These are phyloP conservation scores for Myripristis murdjan DNA, from an alignment of 2,797 vertebrate genomes.

Conservation along the genomic window DNA sequence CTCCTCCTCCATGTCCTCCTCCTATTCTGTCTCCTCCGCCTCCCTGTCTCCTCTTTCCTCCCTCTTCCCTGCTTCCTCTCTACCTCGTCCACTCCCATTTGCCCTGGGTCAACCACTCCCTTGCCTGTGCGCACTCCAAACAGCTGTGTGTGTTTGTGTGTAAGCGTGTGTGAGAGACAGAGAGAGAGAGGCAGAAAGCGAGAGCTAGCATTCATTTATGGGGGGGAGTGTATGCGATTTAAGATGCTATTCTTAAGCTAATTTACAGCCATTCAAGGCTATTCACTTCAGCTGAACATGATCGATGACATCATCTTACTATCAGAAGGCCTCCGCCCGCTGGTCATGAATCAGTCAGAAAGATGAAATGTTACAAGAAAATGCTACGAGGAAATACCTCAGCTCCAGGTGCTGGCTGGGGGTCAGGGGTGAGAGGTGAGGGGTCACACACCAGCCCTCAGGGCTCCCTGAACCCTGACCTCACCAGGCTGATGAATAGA, in stretches of 20 bases:
- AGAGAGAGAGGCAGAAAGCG: background rate
- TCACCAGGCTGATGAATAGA: slow-evolving; percentile 78
- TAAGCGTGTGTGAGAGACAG: background rate
- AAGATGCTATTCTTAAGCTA: slow-evolving; percentile 6
- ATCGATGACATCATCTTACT: slow-evolving; percentile 7
- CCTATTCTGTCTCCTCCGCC: slow-evolving; percentile 54
- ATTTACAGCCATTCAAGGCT: slow-evolving; percentile 18
- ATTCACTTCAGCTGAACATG: background rate
- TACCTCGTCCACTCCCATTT: slow-evolving; percentile 40
- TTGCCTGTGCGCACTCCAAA: slow-evolving; percentile 9
- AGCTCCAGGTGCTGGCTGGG: slow-evolving; percentile 79
- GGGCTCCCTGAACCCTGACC: slow-evolving; percentile 78
- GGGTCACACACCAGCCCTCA: slow-evolving; percentile 73
- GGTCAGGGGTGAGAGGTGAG: slow-evolving; percentile 74
- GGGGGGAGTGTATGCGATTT: background rate
- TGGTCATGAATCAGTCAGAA: slow-evolving; percentile 42
- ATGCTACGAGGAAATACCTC: slow-evolving; percentile 80
- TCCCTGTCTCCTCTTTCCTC: slow-evolving; percentile 60
- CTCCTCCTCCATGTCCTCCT: slow-evolving; percentile 23
- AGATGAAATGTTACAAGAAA: slow-evolving; percentile 69
- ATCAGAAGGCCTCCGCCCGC: background rate
- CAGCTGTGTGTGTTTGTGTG: background rate
- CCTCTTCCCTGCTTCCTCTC: slow-evolving; percentile 21
- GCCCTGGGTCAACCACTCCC: slow-evolving; percentile 39
- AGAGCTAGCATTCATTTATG: background rate